Evolutionary conservation across 2,888 invertebrate genomes (phyloP), one percentile per base, ranked within the genome.

Genomic region (Leucophenga maculata): DNA sequence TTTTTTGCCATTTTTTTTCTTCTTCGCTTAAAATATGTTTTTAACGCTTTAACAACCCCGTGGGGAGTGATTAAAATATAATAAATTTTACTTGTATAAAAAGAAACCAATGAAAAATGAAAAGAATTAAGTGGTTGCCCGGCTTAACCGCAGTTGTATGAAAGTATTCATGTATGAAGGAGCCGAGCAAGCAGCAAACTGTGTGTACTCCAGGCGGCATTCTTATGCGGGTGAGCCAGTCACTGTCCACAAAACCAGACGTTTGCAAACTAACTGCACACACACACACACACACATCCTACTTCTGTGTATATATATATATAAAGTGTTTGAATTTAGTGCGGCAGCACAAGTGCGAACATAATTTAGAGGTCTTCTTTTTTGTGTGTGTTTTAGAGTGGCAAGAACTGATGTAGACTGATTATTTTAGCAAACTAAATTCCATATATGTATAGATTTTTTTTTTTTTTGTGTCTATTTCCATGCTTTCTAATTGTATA

Each of bases 51-150:
- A 77, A 83, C 77, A 75, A 73, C 78, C 77, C 86, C 82, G 84
- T 70, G 70, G 87, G 84, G 87, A 84, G 86, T 87, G 87, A 87
- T 87, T 87, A 87, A 86, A 87, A 86, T 86, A 86, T 85, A 86
- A 86, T 85, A 86, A 85, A 86, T 86, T 86, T 84, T 75, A 79
- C 77, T 82, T 78, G 79, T 64, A 32, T 26, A 31, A 22, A 64
- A 48, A 64, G 20, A 64, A 64, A 60, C 16, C n/a, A 71, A 76
- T 77, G 76, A 77, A 75, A 78, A 79, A 74, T 65, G 69, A 77
- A 75, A 39, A 68, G 14, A 32, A 80, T 80, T 83, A 83, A 80
- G 83, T 83, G 80, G 76, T 78, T 78, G 78, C 78, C 82, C 83
- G 82, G 76, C 74, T 78, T 74, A 80, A 79, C 83, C 80, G 82